Base-by-base conservation (phyloP, 2,888 invertebrate species). In the Polydrusus tereticollis region DNA sequence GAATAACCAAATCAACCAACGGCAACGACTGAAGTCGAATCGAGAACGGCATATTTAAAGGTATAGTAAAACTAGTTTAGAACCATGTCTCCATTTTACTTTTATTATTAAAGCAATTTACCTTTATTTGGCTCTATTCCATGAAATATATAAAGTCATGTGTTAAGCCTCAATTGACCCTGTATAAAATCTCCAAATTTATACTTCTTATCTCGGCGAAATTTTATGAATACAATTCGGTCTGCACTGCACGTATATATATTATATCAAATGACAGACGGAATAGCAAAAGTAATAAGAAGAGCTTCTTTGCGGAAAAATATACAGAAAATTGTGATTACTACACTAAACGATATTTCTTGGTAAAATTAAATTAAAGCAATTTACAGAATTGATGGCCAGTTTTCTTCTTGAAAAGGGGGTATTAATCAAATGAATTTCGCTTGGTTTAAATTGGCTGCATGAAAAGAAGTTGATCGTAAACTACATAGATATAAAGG, bases 281-380 rank as follows among this genome's bases (percentile, higher is more conserved):
- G 60, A 72, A 67, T 72, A 67, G 72, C 66, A 59, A 58, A 63
- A 68, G 72, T 72, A 68, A 72, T 72, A 72, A 72, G 66, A 62
- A 55, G 62, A 68, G 59, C 50, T 70, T 65, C 70, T 59, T 70
- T 70, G 64, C 70, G 70, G 68, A 72, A 72, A 72, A 68, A 68
- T 73, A 73, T 69, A 73, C 73, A 58, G 73, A 68, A 60, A 69
- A 73, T 69, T 73, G 73, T 68, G 73, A 73, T 73, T 73, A 73
- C 64, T 73, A 68, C 63, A 60, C 72, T 72, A 72, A 72, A 68
- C 68, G 69, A 69, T 73, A 73, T 69, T 73, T 73, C 73, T 73
- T 64, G 69, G 69, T 60, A 69, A 73, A 73, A 73, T 73, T 73
- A 73, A 73, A 73, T 73, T 69, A 66, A 73, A 69, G 69, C 73